Percentiles rank a stretch among this genome's conserved stretches.
These are phyloP conservation scores for Rhingia campestris DNA, from an alignment of 2,888 invertebrate species.

Conservation along the genomic window DNA sequence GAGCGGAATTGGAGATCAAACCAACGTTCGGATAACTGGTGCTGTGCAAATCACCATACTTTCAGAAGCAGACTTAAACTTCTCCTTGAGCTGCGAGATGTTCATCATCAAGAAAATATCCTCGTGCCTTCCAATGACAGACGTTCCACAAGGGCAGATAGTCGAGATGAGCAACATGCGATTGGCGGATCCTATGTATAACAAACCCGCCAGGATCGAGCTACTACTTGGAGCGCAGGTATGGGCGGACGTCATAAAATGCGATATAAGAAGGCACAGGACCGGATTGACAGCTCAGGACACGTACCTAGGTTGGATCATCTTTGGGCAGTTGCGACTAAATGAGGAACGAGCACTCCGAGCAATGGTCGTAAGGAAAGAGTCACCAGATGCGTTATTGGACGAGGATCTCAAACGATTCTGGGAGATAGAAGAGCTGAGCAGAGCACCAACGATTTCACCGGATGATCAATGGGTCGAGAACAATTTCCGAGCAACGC, in stretches of 20 bases:
- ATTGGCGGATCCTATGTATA: slow-evolving; percentile 11
- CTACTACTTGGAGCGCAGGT: slow-evolving; percentile 20
- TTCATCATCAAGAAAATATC: slow-evolving; percentile 1
- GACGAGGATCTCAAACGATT: slow-evolving; percentile 12
- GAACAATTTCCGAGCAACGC: not conserved
- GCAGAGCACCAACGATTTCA: not conserved
- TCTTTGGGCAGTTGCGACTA: slow-evolving; percentile 14
- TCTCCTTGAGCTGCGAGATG: slow-evolving; percentile 13
- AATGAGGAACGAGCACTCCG: not conserved
- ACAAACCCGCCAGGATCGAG: slow-evolving; percentile 20
- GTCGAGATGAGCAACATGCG: not conserved
- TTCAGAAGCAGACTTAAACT: not conserved
- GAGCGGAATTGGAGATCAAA: slow-evolving; percentile 6
- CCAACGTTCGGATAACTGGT: slow-evolving; percentile 3
- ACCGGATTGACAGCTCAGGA: slow-evolving; percentile 21
- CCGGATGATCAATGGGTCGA: slow-evolving; percentile 20
- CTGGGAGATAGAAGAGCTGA: slow-evolving; percentile 18
- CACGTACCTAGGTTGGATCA: slow-evolving; percentile 23
- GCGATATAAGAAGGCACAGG: slow-evolving; percentile 7
- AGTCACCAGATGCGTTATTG: not conserved
- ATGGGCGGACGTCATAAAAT: slow-evolving; percentile 17
- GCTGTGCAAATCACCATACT: not conserved
- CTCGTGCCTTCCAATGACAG: slow-evolving; percentile 2
- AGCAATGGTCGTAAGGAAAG: no score
- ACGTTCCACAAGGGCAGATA: not conserved